phyloP scores from a whole-genome alignment of 2,113 vertebrate genomes.

The Engystomops pustulosus region DNA sequence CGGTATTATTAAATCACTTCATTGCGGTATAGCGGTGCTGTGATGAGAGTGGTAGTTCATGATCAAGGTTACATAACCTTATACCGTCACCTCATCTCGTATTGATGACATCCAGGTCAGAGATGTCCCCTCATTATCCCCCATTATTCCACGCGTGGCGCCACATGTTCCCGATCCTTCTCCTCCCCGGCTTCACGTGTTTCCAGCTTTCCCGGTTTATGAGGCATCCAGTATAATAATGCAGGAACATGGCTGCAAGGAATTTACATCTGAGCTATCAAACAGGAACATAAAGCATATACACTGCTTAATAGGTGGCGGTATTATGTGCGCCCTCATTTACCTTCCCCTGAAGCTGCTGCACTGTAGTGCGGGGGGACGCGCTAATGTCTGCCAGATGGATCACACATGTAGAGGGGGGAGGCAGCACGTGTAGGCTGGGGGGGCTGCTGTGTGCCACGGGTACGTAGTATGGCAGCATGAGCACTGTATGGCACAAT shows the following conservation, averaged over 20 bases:
- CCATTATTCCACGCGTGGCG: not conserved
- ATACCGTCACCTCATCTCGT: not conserved
- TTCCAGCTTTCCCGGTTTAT: constrained; percentile 40
- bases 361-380: not conserved
- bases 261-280: constrained; percentile 35
- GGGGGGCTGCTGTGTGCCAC: not conserved
- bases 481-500: too few species aligned
- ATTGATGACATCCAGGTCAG: not conserved
- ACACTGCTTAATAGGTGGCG: not conserved
- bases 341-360: not conserved
- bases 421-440: not conserved
- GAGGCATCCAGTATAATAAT: constrained; percentile 38
- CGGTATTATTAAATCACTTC: too few species aligned
- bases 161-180: not conserved
- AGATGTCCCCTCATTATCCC: not conserved
- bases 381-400: not conserved
- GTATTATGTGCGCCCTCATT: not conserved
- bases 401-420: not conserved
- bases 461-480: not conserved
- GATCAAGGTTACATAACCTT: not conserved
- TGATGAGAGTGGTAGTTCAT: not conserved
- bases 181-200: not conserved
- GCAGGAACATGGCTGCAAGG: constrained; percentile 45
- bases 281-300: constrained; percentile 18
- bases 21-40: too few species aligned